phyloP scores from a whole-genome alignment of 2,113 vertebrate genomes.

The Hipposideros armiger region DNA sequence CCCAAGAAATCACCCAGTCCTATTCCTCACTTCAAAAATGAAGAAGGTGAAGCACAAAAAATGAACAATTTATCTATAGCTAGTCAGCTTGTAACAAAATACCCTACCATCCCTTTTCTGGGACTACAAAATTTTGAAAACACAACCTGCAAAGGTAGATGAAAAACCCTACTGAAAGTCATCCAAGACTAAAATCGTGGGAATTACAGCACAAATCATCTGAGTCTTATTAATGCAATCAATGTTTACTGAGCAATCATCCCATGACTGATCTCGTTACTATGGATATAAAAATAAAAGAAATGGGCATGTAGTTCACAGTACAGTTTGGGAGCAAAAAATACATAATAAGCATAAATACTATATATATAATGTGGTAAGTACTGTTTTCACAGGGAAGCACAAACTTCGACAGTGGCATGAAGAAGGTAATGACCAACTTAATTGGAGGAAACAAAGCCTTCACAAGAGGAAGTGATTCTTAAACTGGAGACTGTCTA shows the following conservation, averaged over 20 bases:
- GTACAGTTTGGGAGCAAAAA: neutral
- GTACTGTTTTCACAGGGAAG: neutral
- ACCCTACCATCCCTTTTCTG: neutral
- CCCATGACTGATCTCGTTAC: neutral
- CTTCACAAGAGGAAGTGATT: neutral
- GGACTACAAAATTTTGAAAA: slow-evolving; percentile 44
- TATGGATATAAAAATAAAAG: neutral
- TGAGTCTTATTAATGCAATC: neutral
- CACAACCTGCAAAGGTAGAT: neutral
- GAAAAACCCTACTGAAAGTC: slow-evolving; percentile 14
- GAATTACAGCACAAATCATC: neutral
- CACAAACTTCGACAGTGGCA: neutral
- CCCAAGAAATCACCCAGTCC: neutral
- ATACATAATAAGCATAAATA: neutral
- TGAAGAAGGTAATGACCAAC: neutral
- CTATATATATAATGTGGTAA: neutral
- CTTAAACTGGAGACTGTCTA: neutral
- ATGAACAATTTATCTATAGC: neutral
- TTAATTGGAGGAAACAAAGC: neutral
- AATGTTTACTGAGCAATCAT: neutral
- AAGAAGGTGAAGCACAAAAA: neutral
- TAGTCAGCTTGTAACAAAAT: slow-evolving; percentile 32
- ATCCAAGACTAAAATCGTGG: neutral
- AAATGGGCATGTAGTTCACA: neutral
- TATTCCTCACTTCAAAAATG: neutral